These are phyloP conservation scores for Hucho hucho DNA, from an alignment of 2,113 vertebrate species.

Conservation along the genomic window DNA sequence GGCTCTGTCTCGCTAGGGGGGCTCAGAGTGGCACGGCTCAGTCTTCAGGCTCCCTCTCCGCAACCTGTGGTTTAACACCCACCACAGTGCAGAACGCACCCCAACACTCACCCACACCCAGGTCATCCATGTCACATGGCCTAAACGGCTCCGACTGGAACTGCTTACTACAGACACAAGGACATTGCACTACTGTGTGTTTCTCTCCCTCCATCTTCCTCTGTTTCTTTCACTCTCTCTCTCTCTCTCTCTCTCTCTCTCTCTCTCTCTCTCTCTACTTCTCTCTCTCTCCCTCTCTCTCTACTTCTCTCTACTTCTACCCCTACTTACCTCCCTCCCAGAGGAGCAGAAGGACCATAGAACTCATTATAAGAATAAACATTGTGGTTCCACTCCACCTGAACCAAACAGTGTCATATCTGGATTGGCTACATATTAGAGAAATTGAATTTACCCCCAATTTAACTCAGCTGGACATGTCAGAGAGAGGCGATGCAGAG, in stretches of 20 bases:
- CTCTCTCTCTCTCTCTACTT: not conserved
- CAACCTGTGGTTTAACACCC: constrained; percentile 18
- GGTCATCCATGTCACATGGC: constrained; percentile 44
- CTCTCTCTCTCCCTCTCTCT: too few species aligned
- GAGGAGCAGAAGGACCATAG: not conserved
- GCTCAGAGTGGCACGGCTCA: not conserved
- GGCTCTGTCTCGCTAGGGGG: not conserved
- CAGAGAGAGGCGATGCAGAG: not conserved
- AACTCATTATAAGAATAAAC: constrained; percentile 25
- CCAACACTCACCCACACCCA: not conserved
- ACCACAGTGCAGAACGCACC: constrained; percentile 10
- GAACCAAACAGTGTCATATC: constrained; percentile 33
- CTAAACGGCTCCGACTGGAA: constrained; percentile 45
- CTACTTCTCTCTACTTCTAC: not conserved
- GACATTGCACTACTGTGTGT: constrained; percentile 31
- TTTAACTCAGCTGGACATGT: constrained; percentile 31
- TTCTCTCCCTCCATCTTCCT: not conserved
- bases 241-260: constrained; percentile 2
- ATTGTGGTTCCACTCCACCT: constrained; percentile 28
- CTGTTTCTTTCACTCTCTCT: not conserved
- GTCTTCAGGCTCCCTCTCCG: constrained; percentile 19
- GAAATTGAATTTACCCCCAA: constrained; percentile 26
- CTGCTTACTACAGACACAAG: constrained; percentile 48
- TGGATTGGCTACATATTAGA: constrained; percentile 21
- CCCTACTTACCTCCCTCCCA: not conserved